These are phyloP conservation scores for Coccyzus lansbergi DNA, from an alignment of 2,797 vertebrate species.

Conservation along the genomic window DNA sequence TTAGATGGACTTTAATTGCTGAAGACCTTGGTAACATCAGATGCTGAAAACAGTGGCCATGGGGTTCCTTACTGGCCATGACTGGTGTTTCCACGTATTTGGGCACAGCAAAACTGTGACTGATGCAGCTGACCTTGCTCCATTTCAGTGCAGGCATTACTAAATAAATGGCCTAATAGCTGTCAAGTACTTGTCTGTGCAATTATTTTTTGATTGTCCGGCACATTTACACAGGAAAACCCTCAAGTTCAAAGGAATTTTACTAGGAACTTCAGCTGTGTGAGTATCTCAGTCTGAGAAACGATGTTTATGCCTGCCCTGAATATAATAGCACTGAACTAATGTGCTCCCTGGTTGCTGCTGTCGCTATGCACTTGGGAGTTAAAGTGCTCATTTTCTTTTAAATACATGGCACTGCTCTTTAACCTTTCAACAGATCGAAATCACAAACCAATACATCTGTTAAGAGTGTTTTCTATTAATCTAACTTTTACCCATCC, in stretches of 20 bases:
- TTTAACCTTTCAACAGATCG: not conserved
- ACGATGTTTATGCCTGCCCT: not conserved
- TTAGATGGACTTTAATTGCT: not conserved
- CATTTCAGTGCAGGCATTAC: not conserved
- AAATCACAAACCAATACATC: not conserved
- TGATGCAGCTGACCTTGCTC: not conserved
- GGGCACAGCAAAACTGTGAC: not conserved
- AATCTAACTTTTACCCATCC: not conserved
- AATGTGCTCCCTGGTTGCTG: not conserved
- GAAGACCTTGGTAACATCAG: not conserved
- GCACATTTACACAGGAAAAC: not conserved
- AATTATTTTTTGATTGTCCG: not conserved
- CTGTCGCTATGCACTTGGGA: not conserved
- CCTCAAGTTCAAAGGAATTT: not conserved
- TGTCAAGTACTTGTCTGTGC: conserved; percentile 7
- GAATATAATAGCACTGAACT: not conserved
- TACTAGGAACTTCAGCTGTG: not conserved
- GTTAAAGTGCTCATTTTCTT: not conserved
- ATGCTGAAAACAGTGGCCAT: not conserved
- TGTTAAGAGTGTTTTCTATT: not conserved
- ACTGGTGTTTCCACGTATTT: not conserved
- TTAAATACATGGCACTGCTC: not conserved
- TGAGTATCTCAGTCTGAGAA: not conserved
- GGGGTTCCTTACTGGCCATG: not conserved
- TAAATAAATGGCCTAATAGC: conserved; percentile 46